Evolutionary conservation across 1,140 invertebrate genomes (phyloP).

Genomic region (Cotesia typhae): DNA sequence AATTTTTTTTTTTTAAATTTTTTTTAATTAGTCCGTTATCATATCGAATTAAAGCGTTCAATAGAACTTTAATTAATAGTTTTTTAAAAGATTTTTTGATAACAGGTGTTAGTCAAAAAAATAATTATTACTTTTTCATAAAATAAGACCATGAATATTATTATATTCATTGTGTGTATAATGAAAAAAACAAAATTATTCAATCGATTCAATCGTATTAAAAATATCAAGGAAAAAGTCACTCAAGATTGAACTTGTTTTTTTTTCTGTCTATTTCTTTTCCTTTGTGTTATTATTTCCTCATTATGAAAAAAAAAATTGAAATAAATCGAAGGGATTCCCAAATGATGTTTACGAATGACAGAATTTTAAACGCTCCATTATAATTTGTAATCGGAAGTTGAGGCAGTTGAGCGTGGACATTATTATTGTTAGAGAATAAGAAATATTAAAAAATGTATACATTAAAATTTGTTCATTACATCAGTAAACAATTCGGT

Average conservation of each 20-base stretch:
- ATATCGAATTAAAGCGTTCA: too few relatives aligned
- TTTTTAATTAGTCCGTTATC: too few relatives aligned
- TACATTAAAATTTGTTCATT: not conserved
- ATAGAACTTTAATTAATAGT: too few relatives aligned
- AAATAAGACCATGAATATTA: too few relatives aligned
- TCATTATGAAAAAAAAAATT: not conserved
- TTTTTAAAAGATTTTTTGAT: too few relatives aligned
- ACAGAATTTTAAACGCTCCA: not conserved
- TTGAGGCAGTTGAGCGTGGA: not conserved
- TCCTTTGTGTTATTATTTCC: not conserved
- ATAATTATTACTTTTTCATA: too few relatives aligned
- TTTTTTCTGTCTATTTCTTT: not conserved
- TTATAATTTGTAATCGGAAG: not conserved
- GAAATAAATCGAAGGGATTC: not conserved
- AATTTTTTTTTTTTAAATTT: too few relatives aligned
- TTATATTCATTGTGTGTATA: too few relatives aligned
- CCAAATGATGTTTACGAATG: not conserved
- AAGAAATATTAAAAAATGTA: not conserved
- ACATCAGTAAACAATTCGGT: slow-evolving; percentile 7
- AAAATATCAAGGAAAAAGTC: not conserved
- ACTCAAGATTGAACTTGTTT: not conserved
- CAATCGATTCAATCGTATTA: not conserved
- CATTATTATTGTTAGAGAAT: not conserved
- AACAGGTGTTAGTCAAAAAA: too few relatives aligned
- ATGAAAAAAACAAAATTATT: too few relatives aligned